Conservation (phyloP, 2,797 vertebrate species). For the Anas capensis region DNA sequence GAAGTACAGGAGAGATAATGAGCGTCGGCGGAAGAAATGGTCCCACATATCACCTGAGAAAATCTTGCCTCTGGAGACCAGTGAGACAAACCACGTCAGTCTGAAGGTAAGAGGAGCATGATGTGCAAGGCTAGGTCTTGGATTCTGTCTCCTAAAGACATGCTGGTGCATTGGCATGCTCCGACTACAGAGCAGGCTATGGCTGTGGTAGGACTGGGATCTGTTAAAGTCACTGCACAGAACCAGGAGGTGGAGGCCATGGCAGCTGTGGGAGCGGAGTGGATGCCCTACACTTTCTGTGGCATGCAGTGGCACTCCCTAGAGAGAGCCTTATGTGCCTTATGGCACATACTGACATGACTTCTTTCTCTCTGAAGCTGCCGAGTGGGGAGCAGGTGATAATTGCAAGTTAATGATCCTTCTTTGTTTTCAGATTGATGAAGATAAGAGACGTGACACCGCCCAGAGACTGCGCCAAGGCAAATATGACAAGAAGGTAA, state of each 20-base stretch:
- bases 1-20: constrained; percentile 89
- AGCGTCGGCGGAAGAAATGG: constrained; percentile 89
- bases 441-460: constrained; percentile 90
- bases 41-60: constrained; percentile 89
- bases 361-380: constrained; percentile 12
- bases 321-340: not conserved
- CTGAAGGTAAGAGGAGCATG: constrained; percentile 84
- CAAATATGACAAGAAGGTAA: constrained; percentile 96
- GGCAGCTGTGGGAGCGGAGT: not conserved
- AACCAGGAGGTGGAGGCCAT: not conserved
- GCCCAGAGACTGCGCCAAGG: constrained; percentile 82
- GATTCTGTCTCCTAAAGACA: not conserved
- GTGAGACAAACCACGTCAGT: constrained; percentile 86
- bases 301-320: not conserved
- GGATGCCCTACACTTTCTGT: not conserved
- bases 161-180: not conserved
- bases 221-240: not conserved
- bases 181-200: not conserved
- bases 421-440: constrained; percentile 88
- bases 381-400: not conserved
- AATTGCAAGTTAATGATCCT: constrained; percentile 58
- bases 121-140: not conserved
- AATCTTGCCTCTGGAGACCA: constrained; percentile 89
- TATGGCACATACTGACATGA: not conserved
- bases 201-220: not conserved